A percentile compares a stretch with the other conserved stretches of the same genome.
phyloP scores from a whole-genome alignment of 2,113 vertebrate species.

The Tyto alba region DNA sequence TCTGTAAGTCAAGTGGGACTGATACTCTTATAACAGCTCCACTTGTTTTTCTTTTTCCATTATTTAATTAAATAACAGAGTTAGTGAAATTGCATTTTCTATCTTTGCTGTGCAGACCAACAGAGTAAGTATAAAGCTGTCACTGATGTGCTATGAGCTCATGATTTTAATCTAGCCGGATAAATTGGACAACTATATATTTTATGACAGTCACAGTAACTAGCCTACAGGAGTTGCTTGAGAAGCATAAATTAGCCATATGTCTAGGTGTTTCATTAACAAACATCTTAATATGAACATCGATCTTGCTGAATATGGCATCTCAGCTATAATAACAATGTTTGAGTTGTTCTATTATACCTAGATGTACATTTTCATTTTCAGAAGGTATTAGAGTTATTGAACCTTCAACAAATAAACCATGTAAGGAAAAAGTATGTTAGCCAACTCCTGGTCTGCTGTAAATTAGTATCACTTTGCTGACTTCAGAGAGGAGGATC shows the following conservation, averaged over 20 bases:
- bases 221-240: not conserved
- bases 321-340: not conserved
- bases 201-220: constrained; percentile 22
- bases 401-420: not conserved
- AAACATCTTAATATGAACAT: not conserved
- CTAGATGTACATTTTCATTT: not conserved
- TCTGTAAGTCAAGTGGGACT: constrained; percentile 6
- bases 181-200: constrained; percentile 30
- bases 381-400: not conserved
- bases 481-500: not conserved
- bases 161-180: constrained; percentile 29
- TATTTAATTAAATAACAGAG: constrained; percentile 26
- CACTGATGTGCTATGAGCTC: not conserved
- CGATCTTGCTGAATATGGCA: constrained; percentile 24
- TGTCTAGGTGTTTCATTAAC: constrained; percentile 13
- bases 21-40: not conserved
- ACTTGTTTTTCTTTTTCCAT: not conserved
- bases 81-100: constrained; percentile 31
- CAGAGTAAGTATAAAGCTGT: constrained; percentile 21
- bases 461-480: not conserved
- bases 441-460: not conserved
- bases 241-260: constrained; percentile 20
- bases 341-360: not conserved
- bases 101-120: constrained; percentile 12
- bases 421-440: not conserved